Evolutionary conservation across 2,113 vertebrate species (phyloP).

Genomic region (Austrofundulus limnaeus): DNA sequence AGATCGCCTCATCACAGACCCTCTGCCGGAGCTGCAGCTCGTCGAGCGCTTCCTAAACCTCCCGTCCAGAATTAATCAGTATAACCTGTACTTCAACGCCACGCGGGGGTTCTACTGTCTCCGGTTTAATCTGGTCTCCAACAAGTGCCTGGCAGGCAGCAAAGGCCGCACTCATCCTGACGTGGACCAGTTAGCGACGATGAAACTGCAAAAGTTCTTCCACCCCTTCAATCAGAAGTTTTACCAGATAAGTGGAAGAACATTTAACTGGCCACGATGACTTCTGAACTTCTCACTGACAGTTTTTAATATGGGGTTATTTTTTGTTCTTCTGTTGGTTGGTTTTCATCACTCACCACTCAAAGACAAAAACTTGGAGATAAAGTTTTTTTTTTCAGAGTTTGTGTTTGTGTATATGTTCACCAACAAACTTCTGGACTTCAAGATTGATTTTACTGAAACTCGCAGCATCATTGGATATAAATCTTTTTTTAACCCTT

Average conservation of each 20-base stretch:
- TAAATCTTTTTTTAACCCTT: no score
- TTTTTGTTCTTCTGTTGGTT: no score
- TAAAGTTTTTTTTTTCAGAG: no score
- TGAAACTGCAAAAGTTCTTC: slow-evolving; percentile 94
- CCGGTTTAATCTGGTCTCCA: slow-evolving; percentile 93
- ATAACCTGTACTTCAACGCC: slow-evolving; percentile 96
- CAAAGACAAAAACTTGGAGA: no score
- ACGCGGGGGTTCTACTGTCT: slow-evolving; percentile 98
- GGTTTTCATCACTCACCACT: no score
- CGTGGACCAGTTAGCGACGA: slow-evolving; percentile 88
- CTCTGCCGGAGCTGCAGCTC: slow-evolving; percentile 91
- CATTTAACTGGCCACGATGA: slow-evolving; percentile 92
- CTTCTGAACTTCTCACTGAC: slow-evolving; percentile 16
- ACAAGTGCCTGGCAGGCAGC: slow-evolving; percentile 98
- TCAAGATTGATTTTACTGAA: no score
- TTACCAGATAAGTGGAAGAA: slow-evolving; percentile 95
- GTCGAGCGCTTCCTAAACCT: slow-evolving; percentile 95
- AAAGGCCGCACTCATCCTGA: slow-evolving; percentile 95
- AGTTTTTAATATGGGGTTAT: neutral
- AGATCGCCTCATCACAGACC: slow-evolving; percentile 92
- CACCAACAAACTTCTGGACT: no score
- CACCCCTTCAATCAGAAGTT: slow-evolving; percentile 98
- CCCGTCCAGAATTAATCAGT: slow-evolving; percentile 90
- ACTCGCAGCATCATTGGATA: no score
- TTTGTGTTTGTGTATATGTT: no score